phyloP scores from a whole-genome alignment of 2,113 vertebrate genomes.

The Takifugu bimaculatus region DNA sequence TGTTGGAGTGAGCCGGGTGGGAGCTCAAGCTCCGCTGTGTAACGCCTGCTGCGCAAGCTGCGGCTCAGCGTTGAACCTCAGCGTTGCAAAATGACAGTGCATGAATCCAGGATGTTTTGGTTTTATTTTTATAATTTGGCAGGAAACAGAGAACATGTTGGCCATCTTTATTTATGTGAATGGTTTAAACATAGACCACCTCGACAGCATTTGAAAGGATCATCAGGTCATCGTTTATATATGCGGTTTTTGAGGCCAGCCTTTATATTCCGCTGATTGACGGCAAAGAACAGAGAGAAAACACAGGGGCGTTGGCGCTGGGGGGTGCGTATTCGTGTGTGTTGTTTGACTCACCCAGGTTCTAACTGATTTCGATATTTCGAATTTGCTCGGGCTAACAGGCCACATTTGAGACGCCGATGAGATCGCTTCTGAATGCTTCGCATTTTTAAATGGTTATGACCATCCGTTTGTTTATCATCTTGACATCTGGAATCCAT shows the following conservation, averaged over 20 bases:
- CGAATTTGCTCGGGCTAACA: constrained; percentile 13
- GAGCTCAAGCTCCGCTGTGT: not conserved
- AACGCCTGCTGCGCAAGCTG: not conserved
- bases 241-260: too few species aligned
- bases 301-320: too few species aligned
- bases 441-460: constrained; percentile 68
- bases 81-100: not conserved
- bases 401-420: constrained; percentile 31
- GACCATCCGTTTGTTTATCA: constrained; percentile 72
- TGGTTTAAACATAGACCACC: constrained; percentile 2
- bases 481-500: constrained; percentile 74
- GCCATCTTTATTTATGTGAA: not conserved
- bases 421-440: constrained; percentile 57
- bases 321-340: not conserved
- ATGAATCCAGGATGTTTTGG: not conserved
- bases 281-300: too few species aligned
- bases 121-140: not conserved
- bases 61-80: not conserved
- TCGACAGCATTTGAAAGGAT: not conserved
- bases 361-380: constrained; percentile 12
- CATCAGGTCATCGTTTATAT: not conserved
- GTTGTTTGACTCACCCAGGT: too few species aligned
- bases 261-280: too few species aligned
- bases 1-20: not conserved
- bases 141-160: not conserved